phyloP scores from a whole-genome alignment of 1,140 invertebrate species.

The Aphelenchoides avenae region DNA sequence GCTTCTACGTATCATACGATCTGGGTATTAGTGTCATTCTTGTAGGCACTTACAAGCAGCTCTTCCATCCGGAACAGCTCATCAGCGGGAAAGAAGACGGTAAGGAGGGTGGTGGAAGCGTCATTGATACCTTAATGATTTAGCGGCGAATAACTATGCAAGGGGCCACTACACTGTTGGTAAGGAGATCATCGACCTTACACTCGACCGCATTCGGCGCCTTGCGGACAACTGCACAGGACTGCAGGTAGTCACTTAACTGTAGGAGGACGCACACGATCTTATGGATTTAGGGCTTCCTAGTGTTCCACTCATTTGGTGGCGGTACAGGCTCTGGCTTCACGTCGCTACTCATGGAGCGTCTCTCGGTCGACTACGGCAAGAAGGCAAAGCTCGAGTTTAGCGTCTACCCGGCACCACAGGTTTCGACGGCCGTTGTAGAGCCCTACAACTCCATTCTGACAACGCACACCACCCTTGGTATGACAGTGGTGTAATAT shows the following conservation, averaged over 20 bases:
- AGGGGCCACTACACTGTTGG: constrained; percentile 84
- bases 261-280: too few species aligned
- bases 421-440: constrained; percentile 65
- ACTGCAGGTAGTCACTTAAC: constrained; percentile 74
- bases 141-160: constrained; percentile 62
- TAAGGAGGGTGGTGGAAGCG: neutral
- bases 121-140: constrained; percentile 22
- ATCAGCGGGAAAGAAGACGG: constrained; percentile 63
- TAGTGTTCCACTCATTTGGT: constrained; percentile 84
- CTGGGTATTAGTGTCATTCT: too few species aligned
- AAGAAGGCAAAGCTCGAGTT: constrained; percentile 84
- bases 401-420: constrained; percentile 81
- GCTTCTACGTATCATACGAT: too few species aligned
- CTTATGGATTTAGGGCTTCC: too few species aligned
- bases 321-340: constrained; percentile 83
- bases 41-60: too few species aligned
- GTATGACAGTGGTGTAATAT: constrained; percentile 52
- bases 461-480: constrained; percentile 41
- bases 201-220: constrained; percentile 45
- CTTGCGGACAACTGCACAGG: constrained; percentile 63
- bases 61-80: constrained; percentile 60
- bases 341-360: constrained; percentile 78
- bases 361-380: constrained; percentile 77
- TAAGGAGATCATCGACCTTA: constrained; percentile 66
- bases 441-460: constrained; percentile 35